Conservation (phyloP, 2,113 vertebrate species). For the Seriola aureovittata region DNA sequence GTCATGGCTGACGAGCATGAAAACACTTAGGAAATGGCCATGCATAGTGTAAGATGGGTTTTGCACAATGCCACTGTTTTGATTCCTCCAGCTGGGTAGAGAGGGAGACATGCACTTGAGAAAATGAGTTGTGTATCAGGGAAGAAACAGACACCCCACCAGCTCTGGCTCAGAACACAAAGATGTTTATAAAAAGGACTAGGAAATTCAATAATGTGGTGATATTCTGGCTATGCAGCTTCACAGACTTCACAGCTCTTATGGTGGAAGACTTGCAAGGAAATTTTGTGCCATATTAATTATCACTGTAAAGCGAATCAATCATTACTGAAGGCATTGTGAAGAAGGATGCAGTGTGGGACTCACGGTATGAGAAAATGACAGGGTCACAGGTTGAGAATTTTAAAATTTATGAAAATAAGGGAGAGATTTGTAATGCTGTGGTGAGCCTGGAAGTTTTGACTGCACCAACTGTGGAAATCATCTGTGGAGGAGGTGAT, state of each 20-base stretch:
- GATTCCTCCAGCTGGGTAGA: background rate
- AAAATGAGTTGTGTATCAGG: background rate
- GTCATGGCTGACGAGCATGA: background rate
- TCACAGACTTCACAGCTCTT: background rate
- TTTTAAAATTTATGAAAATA: background rate
- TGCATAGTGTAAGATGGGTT: background rate
- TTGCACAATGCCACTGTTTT: background rate
- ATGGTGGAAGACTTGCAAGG: background rate
- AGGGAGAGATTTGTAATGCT: background rate
- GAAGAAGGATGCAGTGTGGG: background rate
- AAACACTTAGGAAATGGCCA: background rate
- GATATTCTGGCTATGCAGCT: slow-evolving; percentile 1
- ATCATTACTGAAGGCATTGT: background rate
- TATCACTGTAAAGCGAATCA: background rate
- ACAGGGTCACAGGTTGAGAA: background rate
- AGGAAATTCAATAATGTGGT: background rate
- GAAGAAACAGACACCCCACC: background rate
- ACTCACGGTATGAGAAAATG: background rate
- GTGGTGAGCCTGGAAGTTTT: background rate
- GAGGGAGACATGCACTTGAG: background rate
- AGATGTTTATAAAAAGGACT: slow-evolving; percentile 7
- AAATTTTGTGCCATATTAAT: background rate
- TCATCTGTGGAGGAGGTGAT: background rate
- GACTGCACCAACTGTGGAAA: background rate
- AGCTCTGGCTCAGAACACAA: background rate